Evolutionary conservation across 2,888 invertebrate genomes (phyloP).

Genomic region (Eupithecia centaureata): DNA sequence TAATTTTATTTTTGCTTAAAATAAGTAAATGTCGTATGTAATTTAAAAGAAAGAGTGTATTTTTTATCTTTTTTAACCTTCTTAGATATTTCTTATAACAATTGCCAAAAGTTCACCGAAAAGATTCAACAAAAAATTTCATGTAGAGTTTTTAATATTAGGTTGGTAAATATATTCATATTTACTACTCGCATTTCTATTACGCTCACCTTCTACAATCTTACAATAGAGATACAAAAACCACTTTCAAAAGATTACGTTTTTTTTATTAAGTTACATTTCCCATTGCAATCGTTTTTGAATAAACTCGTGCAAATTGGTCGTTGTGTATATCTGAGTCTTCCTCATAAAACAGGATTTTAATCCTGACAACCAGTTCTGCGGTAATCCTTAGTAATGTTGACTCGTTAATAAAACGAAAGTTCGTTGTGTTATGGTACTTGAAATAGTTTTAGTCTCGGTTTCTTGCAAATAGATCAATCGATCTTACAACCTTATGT

Average conservation of each 20-base stretch:
- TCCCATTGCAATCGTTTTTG: neutral
- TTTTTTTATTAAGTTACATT: neutral
- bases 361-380: slow-evolving; percentile 37
- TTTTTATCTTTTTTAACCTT: neutral
- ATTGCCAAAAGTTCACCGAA: neutral
- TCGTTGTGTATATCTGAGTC: slow-evolving; percentile 30
- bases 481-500: neutral
- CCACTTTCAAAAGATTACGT: neutral
- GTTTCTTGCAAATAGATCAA: neutral
- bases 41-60: neutral
- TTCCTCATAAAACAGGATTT: slow-evolving; percentile 35
- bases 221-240: neutral
- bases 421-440: slow-evolving; percentile 3
- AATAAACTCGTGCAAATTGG: slow-evolving; percentile 27
- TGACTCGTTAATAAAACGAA: slow-evolving; percentile 47
- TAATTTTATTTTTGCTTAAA: no score
- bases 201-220: neutral
- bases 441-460: slow-evolving; percentile 2
- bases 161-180: neutral
- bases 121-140: no score
- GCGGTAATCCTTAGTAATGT: slow-evolving; percentile 50
- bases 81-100: neutral
- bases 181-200: neutral
- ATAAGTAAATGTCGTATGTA: neutral
- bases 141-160: no score